These are phyloP conservation scores for Suillia variegata DNA, from an alignment of 2,888 invertebrate species.

Conservation along the genomic window DNA sequence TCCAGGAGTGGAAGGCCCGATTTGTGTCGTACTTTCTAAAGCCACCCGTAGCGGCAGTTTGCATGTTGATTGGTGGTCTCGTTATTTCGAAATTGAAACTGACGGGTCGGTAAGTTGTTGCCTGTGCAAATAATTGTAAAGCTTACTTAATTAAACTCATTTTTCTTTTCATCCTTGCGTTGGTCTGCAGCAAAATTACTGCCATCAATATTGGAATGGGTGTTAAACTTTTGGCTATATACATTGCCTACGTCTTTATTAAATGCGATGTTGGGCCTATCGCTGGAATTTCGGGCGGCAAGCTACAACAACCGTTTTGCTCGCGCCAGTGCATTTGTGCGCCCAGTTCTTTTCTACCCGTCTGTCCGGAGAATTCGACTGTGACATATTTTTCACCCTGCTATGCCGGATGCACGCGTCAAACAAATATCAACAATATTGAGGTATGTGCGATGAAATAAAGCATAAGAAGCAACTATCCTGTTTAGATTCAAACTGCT, in stretches of 20 bases:
- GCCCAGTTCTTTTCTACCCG: constrained; percentile 65
- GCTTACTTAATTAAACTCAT: background rate
- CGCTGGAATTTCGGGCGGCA: constrained; percentile 61
- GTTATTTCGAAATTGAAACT: constrained; percentile 64
- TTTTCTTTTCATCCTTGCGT: background rate
- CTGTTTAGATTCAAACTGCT: too few species aligned
- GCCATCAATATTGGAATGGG: constrained; percentile 63
- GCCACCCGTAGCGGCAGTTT: constrained; percentile 65
- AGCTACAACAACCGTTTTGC: constrained; percentile 63
- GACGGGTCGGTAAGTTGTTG: constrained; percentile 54
- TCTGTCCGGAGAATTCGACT: constrained; percentile 66
- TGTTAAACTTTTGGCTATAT: constrained; percentile 61
- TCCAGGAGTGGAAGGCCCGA: constrained; percentile 65
- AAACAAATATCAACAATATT: constrained; percentile 60
- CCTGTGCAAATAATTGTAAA: background rate
- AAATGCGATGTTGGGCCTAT: constrained; percentile 63
- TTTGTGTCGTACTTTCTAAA: constrained; percentile 64
- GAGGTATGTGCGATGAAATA: constrained; percentile 40
- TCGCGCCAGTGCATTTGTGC: constrained; percentile 65
- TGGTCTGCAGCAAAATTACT: constrained; percentile 56
- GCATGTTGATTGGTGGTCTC: constrained; percentile 64
- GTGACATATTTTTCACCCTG: constrained; percentile 75
- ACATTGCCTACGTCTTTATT: constrained; percentile 61
- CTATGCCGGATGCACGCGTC: constrained; percentile 70
- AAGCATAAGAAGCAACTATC: too few species aligned